Conservation (phyloP, 1,140 invertebrate species). For the Panulirus ornatus region DNA sequence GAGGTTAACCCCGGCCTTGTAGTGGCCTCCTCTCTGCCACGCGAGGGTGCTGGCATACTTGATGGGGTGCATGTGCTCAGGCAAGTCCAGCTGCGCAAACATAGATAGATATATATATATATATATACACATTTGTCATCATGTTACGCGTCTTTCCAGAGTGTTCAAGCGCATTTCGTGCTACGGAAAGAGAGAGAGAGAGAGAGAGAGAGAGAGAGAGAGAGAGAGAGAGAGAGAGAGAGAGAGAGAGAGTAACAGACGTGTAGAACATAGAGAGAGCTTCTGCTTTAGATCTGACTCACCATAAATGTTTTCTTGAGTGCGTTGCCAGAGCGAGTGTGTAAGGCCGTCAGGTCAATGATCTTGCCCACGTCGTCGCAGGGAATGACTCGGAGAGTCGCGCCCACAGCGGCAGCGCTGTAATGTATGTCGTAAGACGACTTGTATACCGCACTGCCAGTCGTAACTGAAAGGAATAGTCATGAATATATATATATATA, state of each 20-base stretch:
- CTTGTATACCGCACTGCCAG: neutral
- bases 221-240: no score
- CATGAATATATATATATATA: neutral
- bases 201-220: no score
- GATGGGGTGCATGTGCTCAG: slow-evolving; percentile 9
- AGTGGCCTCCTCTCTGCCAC: neutral
- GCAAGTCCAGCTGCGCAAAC: neutral
- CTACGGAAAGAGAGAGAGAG: no score
- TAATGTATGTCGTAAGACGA: neutral
- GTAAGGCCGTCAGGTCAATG: neutral
- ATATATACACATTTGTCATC: no score
- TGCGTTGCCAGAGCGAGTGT: neutral
- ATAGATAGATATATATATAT: no score
- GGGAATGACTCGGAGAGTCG: no score
- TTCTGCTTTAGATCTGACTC: no score
- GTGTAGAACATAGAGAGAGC: no score
- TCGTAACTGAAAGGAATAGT: neutral
- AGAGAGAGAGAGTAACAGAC: no score
- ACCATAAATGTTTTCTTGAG: neutral
- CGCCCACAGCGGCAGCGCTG: neutral
- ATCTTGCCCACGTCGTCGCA: neutral
- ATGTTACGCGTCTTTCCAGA: no score
- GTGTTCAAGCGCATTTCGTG: no score
- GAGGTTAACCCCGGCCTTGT: neutral
- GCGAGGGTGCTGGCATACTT: neutral